A percentile compares a stretch with the other conserved stretches of the same genome.
These are phyloP conservation scores for Thera obeliscata DNA, from an alignment of 2,888 invertebrate genomes.

Conservation along the genomic window DNA sequence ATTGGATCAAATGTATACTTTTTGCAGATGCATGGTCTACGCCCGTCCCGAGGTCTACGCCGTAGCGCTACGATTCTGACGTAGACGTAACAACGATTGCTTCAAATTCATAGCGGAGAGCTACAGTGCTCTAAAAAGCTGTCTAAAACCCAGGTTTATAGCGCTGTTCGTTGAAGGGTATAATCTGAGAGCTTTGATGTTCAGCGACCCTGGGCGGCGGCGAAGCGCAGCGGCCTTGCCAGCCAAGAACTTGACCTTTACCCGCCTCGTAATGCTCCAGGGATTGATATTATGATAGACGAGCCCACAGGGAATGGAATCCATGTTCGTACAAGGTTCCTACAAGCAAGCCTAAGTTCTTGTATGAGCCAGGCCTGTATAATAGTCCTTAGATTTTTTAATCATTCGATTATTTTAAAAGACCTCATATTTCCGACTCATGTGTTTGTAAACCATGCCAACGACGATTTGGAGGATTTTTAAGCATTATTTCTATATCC, in stretches of 20 bases:
- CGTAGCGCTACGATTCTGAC: constrained; percentile 12
- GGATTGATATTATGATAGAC: constrained; percentile 24
- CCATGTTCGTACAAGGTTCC: constrained; percentile 13
- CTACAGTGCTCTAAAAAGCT: constrained; percentile 25
- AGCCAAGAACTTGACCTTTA: constrained; percentile 75
- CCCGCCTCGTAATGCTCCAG: constrained; percentile 36
- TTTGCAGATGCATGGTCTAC: neutral
- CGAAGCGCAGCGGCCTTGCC: constrained; percentile 56
- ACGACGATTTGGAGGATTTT: too few species aligned
- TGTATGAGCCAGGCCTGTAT: neutral
- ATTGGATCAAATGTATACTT: neutral
- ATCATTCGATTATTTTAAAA: too few species aligned
- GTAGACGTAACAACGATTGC: neutral
- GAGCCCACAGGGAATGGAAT: constrained; percentile 19
- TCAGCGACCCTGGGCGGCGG: constrained; percentile 71
- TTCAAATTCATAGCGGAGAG: neutral
- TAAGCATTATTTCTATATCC: neutral
- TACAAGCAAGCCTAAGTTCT: neutral
- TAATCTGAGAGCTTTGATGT: constrained; percentile 78
- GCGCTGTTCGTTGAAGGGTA: constrained; percentile 67
- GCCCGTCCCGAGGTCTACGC: constrained; percentile 2
- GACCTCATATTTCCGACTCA: too few species aligned
- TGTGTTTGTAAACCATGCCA: too few species aligned
- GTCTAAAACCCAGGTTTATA: constrained; percentile 50
- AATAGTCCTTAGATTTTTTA: neutral